Conservation (phyloP, 2,113 vertebrate genomes). For the Poeciliopsis turrubarensis region DNA sequence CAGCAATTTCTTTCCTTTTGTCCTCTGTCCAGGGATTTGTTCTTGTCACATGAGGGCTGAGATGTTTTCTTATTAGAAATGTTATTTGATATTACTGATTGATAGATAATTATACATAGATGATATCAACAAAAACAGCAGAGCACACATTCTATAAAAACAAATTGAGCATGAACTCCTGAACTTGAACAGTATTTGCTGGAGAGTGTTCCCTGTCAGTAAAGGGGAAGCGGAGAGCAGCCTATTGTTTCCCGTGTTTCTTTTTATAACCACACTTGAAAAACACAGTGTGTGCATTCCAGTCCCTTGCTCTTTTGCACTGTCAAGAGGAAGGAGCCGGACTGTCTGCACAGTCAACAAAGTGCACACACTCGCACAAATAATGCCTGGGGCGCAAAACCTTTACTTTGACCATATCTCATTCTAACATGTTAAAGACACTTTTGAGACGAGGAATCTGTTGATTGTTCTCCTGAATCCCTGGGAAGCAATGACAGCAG, state of each 20-base stretch:
- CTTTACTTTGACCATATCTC: constrained; percentile 16
- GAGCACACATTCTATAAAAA: not conserved
- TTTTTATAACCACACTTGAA: constrained; percentile 62
- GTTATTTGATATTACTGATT: not conserved
- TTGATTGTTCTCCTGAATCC: constrained; percentile 19
- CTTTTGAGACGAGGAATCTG: not conserved
- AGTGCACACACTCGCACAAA: constrained; percentile 21
- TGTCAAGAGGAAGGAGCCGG: constrained; percentile 69
- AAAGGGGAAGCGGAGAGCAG: constrained; percentile 22
- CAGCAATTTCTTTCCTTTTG: not conserved
- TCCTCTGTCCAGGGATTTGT: constrained; percentile 18
- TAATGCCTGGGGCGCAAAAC: constrained; percentile 3
- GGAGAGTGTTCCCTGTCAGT: constrained; percentile 40
- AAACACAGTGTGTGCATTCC: constrained; percentile 52
- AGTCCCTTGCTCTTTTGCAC: constrained; percentile 51
- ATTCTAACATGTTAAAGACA: constrained; percentile 35
- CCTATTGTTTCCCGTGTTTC: constrained; percentile 60
- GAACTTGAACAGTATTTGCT: constrained; percentile 29
- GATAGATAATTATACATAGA: not conserved
- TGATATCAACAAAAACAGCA: not conserved
- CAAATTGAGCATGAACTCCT: not conserved
- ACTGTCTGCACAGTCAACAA: constrained; percentile 49
- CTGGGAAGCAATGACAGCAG: constrained; percentile 1
- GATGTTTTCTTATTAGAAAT: constrained; percentile 17
- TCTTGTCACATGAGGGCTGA: constrained; percentile 24